phyloP scores from a whole-genome alignment of 2,113 vertebrate genomes.

The Puffinus mauretanicus region DNA sequence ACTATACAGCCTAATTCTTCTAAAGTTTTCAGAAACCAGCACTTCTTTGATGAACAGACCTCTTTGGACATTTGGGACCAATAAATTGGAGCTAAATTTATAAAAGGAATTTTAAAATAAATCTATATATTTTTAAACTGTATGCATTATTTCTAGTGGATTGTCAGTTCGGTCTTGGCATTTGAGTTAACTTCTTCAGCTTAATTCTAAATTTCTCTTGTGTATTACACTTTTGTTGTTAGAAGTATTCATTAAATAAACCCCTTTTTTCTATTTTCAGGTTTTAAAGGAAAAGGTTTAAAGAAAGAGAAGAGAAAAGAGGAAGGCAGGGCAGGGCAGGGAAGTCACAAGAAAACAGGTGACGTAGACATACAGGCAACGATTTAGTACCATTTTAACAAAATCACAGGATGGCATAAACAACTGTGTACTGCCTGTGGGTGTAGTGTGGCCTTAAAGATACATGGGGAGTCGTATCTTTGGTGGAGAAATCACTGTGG shows the following conservation, averaged over 20 bases:
- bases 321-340: too few relatives aligned
- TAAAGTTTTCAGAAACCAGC: neutral
- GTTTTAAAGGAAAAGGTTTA: neutral
- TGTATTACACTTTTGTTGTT: neutral
- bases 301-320: too few relatives aligned
- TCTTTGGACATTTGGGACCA: neutral
- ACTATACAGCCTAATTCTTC: neutral
- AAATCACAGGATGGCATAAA: neutral
- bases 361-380: neutral
- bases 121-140: neutral
- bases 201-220: neutral
- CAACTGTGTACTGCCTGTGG: fast-evolving
- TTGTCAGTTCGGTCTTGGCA: neutral
- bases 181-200: neutral
- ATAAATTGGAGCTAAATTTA: fast-evolving
- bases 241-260: neutral
- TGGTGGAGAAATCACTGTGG: neutral
- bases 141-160: neutral
- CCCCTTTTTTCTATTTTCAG: neutral
- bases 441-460: neutral
- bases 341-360: neutral
- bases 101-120: neutral
- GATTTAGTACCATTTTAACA: neutral
- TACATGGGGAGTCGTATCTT: neutral
- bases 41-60: fast-evolving